Conservation (phyloP, 1,140 invertebrate genomes). For the Papilio helenus region DNA sequence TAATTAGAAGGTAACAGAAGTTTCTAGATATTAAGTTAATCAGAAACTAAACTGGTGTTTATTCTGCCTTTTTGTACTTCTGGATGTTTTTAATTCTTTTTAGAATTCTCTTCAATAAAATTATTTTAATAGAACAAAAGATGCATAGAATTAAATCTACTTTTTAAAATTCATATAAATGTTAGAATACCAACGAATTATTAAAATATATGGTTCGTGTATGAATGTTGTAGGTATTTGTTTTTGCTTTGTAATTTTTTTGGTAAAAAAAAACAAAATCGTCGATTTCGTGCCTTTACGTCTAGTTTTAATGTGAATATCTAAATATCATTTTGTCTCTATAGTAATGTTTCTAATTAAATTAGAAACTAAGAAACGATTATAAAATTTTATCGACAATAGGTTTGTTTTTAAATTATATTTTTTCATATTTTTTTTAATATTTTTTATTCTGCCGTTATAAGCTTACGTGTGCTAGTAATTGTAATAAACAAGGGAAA, state of each 20-base stretch:
- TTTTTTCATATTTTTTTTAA: background rate
- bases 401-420: too few species aligned
- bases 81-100: background rate
- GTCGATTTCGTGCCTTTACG: background rate
- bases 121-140: background rate
- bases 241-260: background rate
- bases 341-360: conserved; percentile 12
- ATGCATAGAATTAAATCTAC: background rate
- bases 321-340: background rate
- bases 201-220: background rate
- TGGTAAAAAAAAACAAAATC: background rate
- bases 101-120: background rate
- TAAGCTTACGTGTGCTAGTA: background rate
- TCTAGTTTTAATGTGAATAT: background rate
- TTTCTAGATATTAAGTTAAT: too few species aligned
- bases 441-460: background rate
- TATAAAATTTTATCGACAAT: too few species aligned
- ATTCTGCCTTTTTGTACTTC: background rate
- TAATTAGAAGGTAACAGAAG: background rate
- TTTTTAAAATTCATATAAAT: background rate
- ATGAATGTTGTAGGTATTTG: background rate
- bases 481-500: background rate
- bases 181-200: background rate
- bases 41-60: background rate
- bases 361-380: background rate